Conservation (phyloP, 2,113 vertebrate genomes). For the Stercorarius parasiticus region DNA sequence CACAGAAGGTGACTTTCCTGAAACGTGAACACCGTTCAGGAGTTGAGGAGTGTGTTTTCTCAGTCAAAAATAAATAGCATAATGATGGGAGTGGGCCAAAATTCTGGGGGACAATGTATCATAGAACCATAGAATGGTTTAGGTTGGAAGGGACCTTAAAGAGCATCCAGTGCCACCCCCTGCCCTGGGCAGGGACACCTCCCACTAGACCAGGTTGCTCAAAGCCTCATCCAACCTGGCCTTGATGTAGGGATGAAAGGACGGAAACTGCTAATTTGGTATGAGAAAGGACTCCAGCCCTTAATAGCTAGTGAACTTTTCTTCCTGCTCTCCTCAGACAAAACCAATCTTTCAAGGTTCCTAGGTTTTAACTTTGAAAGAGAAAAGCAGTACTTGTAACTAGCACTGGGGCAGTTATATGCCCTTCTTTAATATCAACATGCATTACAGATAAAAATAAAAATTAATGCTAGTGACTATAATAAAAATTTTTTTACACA, state of each 20-base stretch:
- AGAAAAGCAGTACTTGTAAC: background rate
- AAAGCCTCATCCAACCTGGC: no score
- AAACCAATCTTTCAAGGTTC: background rate
- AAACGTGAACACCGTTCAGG: no score
- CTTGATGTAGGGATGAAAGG: background rate
- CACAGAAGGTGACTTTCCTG: background rate
- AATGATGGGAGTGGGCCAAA: background rate
- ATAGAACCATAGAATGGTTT: no score
- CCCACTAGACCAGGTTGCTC: no score
- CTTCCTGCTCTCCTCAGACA: background rate
- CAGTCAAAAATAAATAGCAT: background rate
- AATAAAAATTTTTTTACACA: background rate
- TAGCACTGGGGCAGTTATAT: background rate
- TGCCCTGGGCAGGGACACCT: no score
- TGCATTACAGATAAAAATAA: background rate
- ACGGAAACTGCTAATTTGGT: background rate
- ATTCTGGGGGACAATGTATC: background rate
- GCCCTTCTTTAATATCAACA: background rate
- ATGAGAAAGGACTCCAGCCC: background rate
- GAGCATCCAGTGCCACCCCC: no score
- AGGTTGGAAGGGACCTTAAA: no score
- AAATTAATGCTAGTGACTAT: background rate
- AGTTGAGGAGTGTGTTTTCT: background rate
- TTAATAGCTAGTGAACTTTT: background rate
- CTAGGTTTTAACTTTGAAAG: background rate